phyloP scores from a whole-genome alignment of 2,888 invertebrate species.

The Altica lythri region DNA sequence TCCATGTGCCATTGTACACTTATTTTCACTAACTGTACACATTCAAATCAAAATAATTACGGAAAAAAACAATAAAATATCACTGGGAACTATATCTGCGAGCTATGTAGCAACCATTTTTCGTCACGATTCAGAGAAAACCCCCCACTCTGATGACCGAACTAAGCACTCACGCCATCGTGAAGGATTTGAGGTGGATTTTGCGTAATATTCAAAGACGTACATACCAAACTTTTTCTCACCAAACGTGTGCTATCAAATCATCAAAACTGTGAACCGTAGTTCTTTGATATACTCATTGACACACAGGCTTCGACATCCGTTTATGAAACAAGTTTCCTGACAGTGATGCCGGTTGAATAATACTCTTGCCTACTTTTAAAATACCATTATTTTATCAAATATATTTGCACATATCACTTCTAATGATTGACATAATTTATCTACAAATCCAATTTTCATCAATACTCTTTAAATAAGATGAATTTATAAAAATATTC shows the following conservation, averaged over 20 bases:
- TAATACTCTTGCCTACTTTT: constrained; percentile 41
- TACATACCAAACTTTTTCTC: constrained; percentile 11
- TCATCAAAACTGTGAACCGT: constrained; percentile 50
- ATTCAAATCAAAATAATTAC: constrained; percentile 42
- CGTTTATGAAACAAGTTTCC: constrained; percentile 75
- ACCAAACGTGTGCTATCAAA: constrained; percentile 10
- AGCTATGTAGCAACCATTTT: constrained; percentile 63
- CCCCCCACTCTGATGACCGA: constrained; percentile 58
- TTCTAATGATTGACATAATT: too few relatives aligned
- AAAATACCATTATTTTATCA: neutral
- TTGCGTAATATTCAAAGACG: constrained; percentile 35
- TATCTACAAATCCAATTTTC: too few relatives aligned
- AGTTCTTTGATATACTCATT: constrained; percentile 49
- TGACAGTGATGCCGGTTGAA: constrained; percentile 62
- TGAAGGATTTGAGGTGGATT: constrained; percentile 59
- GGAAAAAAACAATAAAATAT: constrained; percentile 51
- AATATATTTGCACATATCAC: neutral
- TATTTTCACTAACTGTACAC: constrained; percentile 18
- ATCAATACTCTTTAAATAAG: neutral
- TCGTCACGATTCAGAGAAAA: constrained; percentile 60
- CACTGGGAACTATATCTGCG: constrained; percentile 56
- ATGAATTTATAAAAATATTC: neutral
- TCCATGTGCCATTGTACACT: constrained; percentile 63
- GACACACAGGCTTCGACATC: constrained; percentile 64
- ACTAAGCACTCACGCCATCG: constrained; percentile 70